Base-by-base conservation (phyloP, 1,140 invertebrate genomes). In the Coenobita brevimanus region DNA sequence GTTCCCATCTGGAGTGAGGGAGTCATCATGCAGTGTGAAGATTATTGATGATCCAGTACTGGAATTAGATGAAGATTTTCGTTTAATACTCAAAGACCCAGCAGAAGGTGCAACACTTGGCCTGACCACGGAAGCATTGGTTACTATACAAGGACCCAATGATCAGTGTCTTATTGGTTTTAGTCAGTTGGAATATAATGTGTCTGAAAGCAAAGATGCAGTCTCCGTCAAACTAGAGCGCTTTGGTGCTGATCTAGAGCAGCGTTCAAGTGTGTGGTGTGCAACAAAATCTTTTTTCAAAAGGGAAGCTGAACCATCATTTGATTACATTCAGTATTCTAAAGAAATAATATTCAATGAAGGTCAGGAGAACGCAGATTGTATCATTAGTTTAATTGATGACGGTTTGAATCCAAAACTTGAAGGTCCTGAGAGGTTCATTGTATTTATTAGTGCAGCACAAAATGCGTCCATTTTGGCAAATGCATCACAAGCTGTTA, bases 11-110 rank as follows among this genome's bases (percentile, higher is more conserved):
- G 91, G 91, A 10, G 91, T 93, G 73, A 89, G 91, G 41, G 88
- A 91, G 46, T 91, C 92, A 30, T 91, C 91, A 76, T 93, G 93
- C 83, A 90, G 79, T 15, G 90, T 93, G 2, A 92, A 90, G 27
- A 91, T 93, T 73, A 93, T 93, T 82, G 93, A 93, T 85, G 93
- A 93, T 82, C 91, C 92, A 24, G 90, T 93, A 13, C 93, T 91
- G 85, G 93, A 93, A 90, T 90, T 91, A 10, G 92, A 93, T 81
- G 93, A 93, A 89, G 87, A 41, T 0, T 93, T 93, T 88, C 81
- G 90, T 17, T 91, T 93, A n/a, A 84, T 91, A 17, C 89, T 93
- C 30, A 89, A 89, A 15, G 90, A 92, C 27, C 91, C 92, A 76
- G 89, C 89, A 30, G 71, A 80, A 21, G 75, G 75, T 17, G 83